Conservation (phyloP, 1,140 invertebrate genomes). For the Amyelois transitella region DNA sequence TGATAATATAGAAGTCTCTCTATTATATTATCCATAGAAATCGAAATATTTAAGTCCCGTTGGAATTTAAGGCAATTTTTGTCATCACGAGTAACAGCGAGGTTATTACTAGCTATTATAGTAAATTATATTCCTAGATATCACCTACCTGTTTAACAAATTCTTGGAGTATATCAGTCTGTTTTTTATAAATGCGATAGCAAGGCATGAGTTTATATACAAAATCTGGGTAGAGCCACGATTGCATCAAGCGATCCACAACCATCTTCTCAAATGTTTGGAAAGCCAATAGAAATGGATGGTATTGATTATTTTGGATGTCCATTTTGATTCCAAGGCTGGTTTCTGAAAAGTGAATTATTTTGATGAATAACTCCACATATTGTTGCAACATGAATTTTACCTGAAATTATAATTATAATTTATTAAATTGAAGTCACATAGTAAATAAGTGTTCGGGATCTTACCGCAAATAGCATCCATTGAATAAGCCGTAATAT, state of each 20-base stretch:
- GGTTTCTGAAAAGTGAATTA: constrained; percentile 13
- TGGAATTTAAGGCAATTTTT: background rate
- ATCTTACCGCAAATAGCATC: constrained; percentile 18
- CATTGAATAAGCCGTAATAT: constrained; percentile 17
- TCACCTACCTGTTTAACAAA: constrained; percentile 16
- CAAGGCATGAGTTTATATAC: constrained; percentile 11
- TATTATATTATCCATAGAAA: background rate
- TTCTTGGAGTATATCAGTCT: constrained; percentile 2
- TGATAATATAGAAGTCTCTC: background rate
- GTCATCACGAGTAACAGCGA: background rate
- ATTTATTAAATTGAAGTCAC: background rate
- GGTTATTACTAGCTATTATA: background rate
- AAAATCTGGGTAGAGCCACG: constrained; percentile 12
- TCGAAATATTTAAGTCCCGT: background rate
- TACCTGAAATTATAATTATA: too few relatives aligned
- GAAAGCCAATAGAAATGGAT: constrained; percentile 14
- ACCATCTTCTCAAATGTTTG: background rate
- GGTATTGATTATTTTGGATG: constrained; percentile 2
- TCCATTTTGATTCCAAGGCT: constrained; percentile 12
- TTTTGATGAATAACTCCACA: background rate
- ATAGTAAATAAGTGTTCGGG: background rate
- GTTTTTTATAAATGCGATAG: background rate
- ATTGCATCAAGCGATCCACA: constrained; percentile 6
- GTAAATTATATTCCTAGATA: background rate
- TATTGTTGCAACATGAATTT: too few relatives aligned